Base-by-base conservation (phyloP, 2,888 invertebrate species). In the Frankliniella fusca region DNA sequence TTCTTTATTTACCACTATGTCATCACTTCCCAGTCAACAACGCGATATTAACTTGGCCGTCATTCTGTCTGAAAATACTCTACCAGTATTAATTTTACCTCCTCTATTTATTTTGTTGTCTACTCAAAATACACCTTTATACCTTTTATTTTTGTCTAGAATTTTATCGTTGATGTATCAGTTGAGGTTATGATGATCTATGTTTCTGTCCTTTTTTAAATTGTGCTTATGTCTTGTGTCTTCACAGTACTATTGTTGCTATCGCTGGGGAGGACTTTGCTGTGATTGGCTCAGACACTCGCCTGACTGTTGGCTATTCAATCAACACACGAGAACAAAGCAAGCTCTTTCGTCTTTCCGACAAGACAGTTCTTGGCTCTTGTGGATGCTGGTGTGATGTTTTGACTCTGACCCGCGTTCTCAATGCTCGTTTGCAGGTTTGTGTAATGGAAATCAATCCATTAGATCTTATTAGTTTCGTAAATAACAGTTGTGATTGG, bases 361-460 rank as follows among this genome's bases (percentile, higher is more conserved):
- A 93, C 0, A 92, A 91, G 81, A 97, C 97, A 0, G 94, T 99
- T 65, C 90, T 99, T n/a, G 98, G 96, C 0, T 96, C 96, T 82
- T 93, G 96, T 38, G 99, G 99, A 28, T 99, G 99, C 88, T 98
- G 99, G 96, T 98, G 98, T 86, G 99, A 99, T 89, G 95, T 96
- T 8, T 90, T 98, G 27, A 96, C 98, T 0, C 90, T 99, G 81
- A 96, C 96, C 15, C 92, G 95, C 85, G 90, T 96, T 84, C 88
- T 98, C 50, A 91, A 93, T 84, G 95, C 97, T 82, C 92, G 97
- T 83, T 93, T 98, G 92, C 96, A 96, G 90, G 92, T 92, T 86
- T 83, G 54, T 81, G 9, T 15, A 61, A 50, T 82, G 7, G 3
- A 80, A 48, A 20, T 81, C 48, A 7, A 49, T 81, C 50, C 28